Base-by-base conservation (phyloP, 2,888 invertebrate genomes). In the Chloroclysta siterata region DNA sequence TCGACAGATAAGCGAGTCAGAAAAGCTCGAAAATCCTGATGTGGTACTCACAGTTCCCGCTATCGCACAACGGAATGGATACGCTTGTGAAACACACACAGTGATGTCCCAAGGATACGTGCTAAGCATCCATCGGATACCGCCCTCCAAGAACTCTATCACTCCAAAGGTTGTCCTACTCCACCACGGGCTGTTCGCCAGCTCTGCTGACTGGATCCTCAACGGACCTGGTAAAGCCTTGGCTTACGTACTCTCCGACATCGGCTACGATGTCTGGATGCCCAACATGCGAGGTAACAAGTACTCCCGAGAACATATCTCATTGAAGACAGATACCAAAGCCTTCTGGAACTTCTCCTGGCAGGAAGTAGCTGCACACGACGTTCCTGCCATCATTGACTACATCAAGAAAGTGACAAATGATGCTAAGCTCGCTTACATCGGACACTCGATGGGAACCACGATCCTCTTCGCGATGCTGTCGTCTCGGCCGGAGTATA, bases 391-490 rank as follows among this genome's bases (percentile, higher is more conserved):
- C 0, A 94, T 94, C 72, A 94, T 99, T 55, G 95, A 98, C 78
- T 95, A 96, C 63, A 89, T 93, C 13, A 69, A 82, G 17, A 76
- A 81, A 10, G 56, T 79, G 0, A 92, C 90, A n/a, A 55, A 71
- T 4, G 73, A 71, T 15, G 76, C 85, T 0, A 84, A 87, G 68
- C 84, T 93, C 11, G 94, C 94, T 58, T 98, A 98, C 82, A 93
- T 98, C 22, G 99, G 98, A 0, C 98, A 98, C 85, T 98, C 98
- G 0, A 98, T 98, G 95, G 98, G 98, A 0, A 96, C 97, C 0
- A 96, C 97, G 0, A 94, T 95, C 80, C 95, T 96, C 65, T 96
- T 95, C 75, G 95, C 95, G 0, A 94, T 96, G 89, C 92, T 96
- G 66, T 94, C 95, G 0, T 85, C 94, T 48, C 85, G 94, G 42